phyloP scores from a whole-genome alignment of 1,140 invertebrate species.

The Rhynchophorus ferrugineus region DNA sequence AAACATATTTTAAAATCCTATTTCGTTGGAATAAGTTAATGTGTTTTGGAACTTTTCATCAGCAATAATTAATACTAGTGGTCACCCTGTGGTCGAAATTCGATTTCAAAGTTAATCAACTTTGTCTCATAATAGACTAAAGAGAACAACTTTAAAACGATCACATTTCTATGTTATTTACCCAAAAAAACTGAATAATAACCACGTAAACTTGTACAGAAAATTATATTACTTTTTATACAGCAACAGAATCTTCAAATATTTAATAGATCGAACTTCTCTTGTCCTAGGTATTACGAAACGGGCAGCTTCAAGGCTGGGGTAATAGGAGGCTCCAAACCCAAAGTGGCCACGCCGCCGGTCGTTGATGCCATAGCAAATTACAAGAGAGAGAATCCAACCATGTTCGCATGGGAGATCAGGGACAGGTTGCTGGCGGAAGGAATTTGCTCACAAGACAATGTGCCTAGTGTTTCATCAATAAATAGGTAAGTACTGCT shows the following conservation, averaged over 20 bases:
- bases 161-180: too few species aligned
- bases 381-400: constrained; percentile 98
- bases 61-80: too few species aligned
- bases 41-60: too few species aligned
- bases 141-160: too few species aligned
- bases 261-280: constrained; percentile 26
- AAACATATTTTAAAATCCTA: too few species aligned
- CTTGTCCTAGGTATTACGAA: constrained; percentile 83
- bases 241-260: constrained; percentile 19
- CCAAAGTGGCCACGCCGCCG: constrained; percentile 96
- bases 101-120: too few species aligned
- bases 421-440: constrained; percentile 92
- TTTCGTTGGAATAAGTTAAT: too few species aligned
- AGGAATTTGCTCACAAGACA: constrained; percentile 96
- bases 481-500: constrained; percentile 96
- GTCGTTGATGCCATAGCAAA: constrained; percentile 97
- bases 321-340: constrained; percentile 98
- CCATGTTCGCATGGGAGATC: constrained; percentile 99
- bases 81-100: too few species aligned
- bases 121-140: too few species aligned
- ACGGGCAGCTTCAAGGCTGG: constrained; percentile 98
- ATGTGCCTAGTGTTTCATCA: constrained; percentile 96
- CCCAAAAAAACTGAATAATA: too few species aligned
- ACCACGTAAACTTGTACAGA: too few species aligned
- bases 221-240: too few species aligned